Evolutionary conservation across 2,888 invertebrate genomes (phyloP).

Genomic region (Polia nebulosa): DNA sequence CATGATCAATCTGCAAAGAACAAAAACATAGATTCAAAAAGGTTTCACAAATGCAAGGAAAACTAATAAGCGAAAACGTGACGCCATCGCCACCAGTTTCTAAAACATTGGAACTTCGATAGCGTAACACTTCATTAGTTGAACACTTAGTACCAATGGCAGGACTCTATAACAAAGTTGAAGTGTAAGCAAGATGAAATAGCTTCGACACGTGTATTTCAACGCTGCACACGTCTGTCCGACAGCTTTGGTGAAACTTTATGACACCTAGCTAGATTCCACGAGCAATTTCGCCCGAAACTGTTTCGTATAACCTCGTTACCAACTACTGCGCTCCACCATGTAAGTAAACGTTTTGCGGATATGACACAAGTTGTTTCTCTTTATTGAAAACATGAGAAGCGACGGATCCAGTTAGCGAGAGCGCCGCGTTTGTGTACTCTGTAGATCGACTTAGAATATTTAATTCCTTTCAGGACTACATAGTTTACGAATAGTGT

Average conservation of each 20-base stretch:
- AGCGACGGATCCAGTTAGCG: conserved; percentile 66
- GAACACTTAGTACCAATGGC: conserved; percentile 54
- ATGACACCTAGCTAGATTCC: conserved; percentile 86
- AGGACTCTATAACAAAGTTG: conserved; percentile 75
- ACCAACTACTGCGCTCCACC: conserved; percentile 81
- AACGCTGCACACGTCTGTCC: conserved; percentile 83
- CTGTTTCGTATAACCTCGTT: conserved; percentile 88
- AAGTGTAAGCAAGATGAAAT: conserved; percentile 76
- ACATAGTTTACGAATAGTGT: conserved; percentile 52
- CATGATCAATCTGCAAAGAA: conserved; percentile 83
- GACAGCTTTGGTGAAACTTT: conserved; percentile 85
- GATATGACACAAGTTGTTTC: conserved; percentile 83
- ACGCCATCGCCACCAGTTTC: conserved; percentile 29
- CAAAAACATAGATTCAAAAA: conserved; percentile 47
- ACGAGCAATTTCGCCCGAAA: conserved; percentile 85
- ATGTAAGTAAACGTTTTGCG: conserved; percentile 84
- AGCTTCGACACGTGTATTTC: conserved; percentile 82
- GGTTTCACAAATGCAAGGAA: conserved; percentile 27
- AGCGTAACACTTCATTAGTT: conserved; percentile 52
- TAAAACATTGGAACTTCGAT: conserved; percentile 34
- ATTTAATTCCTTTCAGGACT: conserved; percentile 63
- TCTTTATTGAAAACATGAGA: conserved; percentile 84
- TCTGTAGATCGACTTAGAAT: conserved; percentile 62
- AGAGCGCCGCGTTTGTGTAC: conserved; percentile 62
- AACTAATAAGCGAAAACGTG: conserved; percentile 43